Evolutionary conservation across 2,797 vertebrate species (phyloP).

Genomic region (Pseudopleuronectes americanus): DNA sequence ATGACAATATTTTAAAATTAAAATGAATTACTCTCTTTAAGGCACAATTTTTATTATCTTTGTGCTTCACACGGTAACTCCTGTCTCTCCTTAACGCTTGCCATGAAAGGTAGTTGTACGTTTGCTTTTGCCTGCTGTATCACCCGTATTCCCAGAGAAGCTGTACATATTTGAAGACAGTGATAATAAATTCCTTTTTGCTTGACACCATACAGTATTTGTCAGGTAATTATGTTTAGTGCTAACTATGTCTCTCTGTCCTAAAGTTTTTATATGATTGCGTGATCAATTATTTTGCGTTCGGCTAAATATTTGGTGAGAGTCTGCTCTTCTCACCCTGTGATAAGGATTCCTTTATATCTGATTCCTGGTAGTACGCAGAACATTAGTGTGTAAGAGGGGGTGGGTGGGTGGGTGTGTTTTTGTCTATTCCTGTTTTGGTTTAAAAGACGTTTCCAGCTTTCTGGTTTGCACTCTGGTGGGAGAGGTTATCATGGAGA

Average conservation of each 20-base stretch:
- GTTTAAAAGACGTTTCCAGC: constrained; percentile 53
- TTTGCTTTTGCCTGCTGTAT: constrained; percentile 80
- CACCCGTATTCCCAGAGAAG: constrained; percentile 77
- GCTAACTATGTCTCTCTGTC: too few relatives aligned
- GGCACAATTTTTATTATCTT: constrained; percentile 46
- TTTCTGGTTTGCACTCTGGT: constrained; percentile 19
- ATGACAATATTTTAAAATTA: constrained; percentile 32
- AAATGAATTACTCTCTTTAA: constrained; percentile 45
- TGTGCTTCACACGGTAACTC: constrained; percentile 51
- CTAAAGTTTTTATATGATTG: too few relatives aligned
- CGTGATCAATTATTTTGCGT: too few relatives aligned
- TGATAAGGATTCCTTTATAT: too few relatives aligned
- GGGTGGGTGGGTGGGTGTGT: background rate
- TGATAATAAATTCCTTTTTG: constrained; percentile 80
- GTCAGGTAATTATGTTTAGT: background rate
- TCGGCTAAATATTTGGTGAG: too few relatives aligned
- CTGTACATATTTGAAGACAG: constrained; percentile 87
- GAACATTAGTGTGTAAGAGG: background rate
- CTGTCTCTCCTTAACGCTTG: constrained; percentile 69
- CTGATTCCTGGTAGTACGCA: too few relatives aligned
- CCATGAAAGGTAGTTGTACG: constrained; percentile 71
- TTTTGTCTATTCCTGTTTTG: constrained; percentile 16
- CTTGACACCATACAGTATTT: constrained; percentile 58
- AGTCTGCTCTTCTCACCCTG: too few relatives aligned
- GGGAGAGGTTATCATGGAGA: constrained; percentile 60